Conservation (phyloP, 2,888 invertebrate genomes). For the Eupithecia centaureata region DNA sequence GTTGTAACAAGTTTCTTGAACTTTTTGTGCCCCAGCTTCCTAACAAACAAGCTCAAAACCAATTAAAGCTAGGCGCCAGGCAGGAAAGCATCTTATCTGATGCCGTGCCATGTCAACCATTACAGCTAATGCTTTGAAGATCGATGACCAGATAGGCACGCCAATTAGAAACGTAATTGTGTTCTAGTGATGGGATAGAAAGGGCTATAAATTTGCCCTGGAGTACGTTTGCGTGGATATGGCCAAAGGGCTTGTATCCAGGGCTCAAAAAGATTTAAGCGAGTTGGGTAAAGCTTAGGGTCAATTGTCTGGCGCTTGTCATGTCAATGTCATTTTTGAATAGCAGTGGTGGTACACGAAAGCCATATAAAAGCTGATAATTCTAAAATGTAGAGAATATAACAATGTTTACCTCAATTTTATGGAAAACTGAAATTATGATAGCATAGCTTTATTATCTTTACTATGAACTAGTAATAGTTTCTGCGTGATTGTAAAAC, state of each 20-base stretch:
- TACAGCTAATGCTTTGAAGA: slow-evolving; percentile 28
- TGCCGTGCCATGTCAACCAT: slow-evolving; percentile 28
- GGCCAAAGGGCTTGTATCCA: slow-evolving; percentile 10
- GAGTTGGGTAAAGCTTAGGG: not conserved
- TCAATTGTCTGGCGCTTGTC: too few species aligned
- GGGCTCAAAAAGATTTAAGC: not conserved
- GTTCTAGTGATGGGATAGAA: slow-evolving; percentile 40
- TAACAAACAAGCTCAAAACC: slow-evolving; percentile 1
- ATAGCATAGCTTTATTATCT: not conserved
- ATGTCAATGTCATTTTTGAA: not conserved
- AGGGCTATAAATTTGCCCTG: slow-evolving; percentile 45
- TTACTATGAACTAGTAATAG: not conserved
- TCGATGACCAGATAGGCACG: slow-evolving; percentile 38
- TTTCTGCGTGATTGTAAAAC: not conserved
- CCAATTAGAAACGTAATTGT: slow-evolving; percentile 43
- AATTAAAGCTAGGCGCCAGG: slow-evolving; percentile 19
- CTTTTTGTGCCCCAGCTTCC: not conserved
- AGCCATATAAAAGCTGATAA: not conserved
- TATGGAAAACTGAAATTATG: not conserved
- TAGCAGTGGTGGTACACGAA: not conserved
- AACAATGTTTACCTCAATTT: not conserved
- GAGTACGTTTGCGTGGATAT: not conserved
- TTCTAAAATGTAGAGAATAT: not conserved
- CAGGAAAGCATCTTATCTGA: slow-evolving; percentile 24
- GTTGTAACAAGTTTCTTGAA: not conserved